Evolutionary conservation across 2,797 vertebrate species (phyloP), one percentile per base, ranked within the genome.

Genomic region (Strix occidentalis): DNA sequence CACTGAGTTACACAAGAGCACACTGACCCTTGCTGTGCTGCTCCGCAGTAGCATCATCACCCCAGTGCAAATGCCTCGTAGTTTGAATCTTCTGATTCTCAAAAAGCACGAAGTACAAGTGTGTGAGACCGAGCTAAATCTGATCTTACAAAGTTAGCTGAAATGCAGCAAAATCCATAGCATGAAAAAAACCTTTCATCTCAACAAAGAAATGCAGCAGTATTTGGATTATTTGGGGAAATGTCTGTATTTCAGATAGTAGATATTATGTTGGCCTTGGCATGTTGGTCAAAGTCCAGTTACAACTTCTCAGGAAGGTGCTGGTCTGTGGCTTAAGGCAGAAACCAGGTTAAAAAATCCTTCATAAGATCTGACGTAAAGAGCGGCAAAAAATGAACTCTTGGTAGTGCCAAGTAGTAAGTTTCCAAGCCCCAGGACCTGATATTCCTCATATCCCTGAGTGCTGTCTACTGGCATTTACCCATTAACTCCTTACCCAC

Each of bases 1-100:
- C 33, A 31, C 10, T 28, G 64, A 33, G 50, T 43, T 77, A 43
- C 17, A 7, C 0, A 3, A 43, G 26, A 56, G 5, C 16, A 14
- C 17, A 11, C 4, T n/a, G 70, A 37, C 10, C 5, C 8, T 48
- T 39, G 31, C 28, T 60, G 31, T 66, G 57, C 29, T 50, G 35
- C 65, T 82, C 41, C 9, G 39, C 39, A 18, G 50, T 3, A 41
- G 24, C 29, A 24, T 18, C 3, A 0, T 37, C 75, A 46, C 29
- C 11, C 33, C 58, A 58, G 17, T 4, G 2, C 31, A n/a, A 2
- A 2, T 6, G n/a, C 7, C 17, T 74, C 1, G 0, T 15, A 19
- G 19, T 56, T 54, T 3, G 10, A 56, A 64, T 57, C 17, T 43
- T 51, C 29, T 50, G 64, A n/a, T 92, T 54, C 69, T 75, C 46